phyloP scores from a whole-genome alignment of 1,140 invertebrate species.

The Bombus fervidus region DNA sequence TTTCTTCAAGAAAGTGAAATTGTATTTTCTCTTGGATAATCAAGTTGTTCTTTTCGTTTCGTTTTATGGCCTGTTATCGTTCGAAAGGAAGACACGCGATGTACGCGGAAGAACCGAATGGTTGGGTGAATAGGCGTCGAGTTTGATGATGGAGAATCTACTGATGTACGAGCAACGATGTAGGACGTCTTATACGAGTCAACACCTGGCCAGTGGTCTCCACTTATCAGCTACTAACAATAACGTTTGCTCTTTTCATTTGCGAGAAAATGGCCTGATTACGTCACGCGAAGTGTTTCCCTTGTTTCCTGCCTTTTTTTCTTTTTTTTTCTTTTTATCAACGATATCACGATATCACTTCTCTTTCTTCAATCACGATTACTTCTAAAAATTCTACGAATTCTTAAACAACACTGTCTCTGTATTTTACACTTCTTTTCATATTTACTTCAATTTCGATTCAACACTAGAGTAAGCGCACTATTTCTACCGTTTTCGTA shows the following conservation, averaged over 20 bases:
- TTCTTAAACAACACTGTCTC: background rate
- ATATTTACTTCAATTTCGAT: background rate
- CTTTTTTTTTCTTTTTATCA: background rate
- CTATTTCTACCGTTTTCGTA: background rate
- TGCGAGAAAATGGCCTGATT: slow-evolving; percentile 61
- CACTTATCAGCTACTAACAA: slow-evolving; percentile 73
- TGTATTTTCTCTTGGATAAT: background rate
- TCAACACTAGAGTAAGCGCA: background rate
- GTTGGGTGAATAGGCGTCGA: background rate
- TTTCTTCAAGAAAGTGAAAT: background rate
- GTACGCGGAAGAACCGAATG: background rate
- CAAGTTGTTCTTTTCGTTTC: too few species aligned
- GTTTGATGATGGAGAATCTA: slow-evolving; percentile 51
- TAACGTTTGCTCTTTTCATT: slow-evolving; percentile 71
- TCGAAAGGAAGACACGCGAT: background rate
- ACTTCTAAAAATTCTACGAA: background rate
- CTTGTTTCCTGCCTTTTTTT: too few species aligned
- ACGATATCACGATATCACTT: too few species aligned
- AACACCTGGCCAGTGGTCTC: slow-evolving; percentile 62
- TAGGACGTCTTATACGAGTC: slow-evolving; percentile 64
- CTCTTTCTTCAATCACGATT: background rate
- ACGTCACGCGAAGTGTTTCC: slow-evolving; percentile 45
- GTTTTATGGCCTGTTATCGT: too few species aligned
- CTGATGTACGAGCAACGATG: slow-evolving; percentile 47
- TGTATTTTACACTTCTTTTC: background rate